Conservation (phyloP, 2,888 invertebrate genomes). For the Noctua fimbriata region DNA sequence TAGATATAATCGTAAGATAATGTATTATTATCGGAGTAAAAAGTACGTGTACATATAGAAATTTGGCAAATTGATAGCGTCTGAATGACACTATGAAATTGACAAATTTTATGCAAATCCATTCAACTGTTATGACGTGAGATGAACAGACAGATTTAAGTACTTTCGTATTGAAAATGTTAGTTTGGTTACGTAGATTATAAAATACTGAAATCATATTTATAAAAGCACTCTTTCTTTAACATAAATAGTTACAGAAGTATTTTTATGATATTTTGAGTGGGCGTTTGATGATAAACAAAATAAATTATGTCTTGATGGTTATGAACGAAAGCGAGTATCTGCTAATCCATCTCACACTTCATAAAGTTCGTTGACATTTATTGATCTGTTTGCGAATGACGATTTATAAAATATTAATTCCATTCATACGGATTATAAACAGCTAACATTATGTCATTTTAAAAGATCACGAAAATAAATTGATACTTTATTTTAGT, state of each 20-base stretch:
- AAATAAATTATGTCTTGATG: slow-evolving; percentile 43
- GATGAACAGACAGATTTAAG: neutral
- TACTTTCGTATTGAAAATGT: neutral
- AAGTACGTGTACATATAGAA: neutral
- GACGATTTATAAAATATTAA: neutral
- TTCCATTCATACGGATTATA: neutral
- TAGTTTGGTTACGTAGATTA: neutral
- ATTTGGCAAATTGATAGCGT: too few relatives aligned
- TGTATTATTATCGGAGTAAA: neutral
- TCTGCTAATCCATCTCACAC: slow-evolving; percentile 14
- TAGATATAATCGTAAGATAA: neutral
- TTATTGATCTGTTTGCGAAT: slow-evolving; percentile 21
- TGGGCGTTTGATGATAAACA: slow-evolving; percentile 55
- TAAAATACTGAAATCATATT: slow-evolving; percentile 32
- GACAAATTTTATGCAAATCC: neutral
- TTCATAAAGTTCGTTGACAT: slow-evolving; percentile 29
- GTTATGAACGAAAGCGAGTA: slow-evolving; percentile 12
- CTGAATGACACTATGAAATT: neutral
- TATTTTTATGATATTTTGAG: slow-evolving; percentile 35
- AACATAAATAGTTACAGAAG: slow-evolving; percentile 15
- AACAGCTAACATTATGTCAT: neutral
- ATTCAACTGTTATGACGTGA: neutral
- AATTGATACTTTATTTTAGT: neutral
- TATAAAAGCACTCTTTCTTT: slow-evolving; percentile 11
- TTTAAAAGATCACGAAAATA: neutral